Evolutionary conservation across 1,140 invertebrate genomes (phyloP).

Genomic region (Ephestia elutella): DNA sequence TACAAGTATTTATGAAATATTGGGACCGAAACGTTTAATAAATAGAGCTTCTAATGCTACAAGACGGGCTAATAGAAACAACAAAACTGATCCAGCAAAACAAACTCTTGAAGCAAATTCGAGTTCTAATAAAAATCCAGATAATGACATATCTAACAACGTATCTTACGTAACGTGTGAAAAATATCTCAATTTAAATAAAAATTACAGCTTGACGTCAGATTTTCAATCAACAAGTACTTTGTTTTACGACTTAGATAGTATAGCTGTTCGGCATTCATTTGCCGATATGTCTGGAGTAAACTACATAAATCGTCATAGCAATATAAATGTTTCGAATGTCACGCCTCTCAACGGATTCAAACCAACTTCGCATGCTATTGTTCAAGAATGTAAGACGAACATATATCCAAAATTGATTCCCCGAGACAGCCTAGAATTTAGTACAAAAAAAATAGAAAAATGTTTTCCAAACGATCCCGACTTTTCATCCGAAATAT

Average conservation of each 20-base stretch:
- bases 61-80: constrained; percentile 12
- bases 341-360: constrained; percentile 25
- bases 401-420: constrained; percentile 36
- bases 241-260: constrained; percentile 57
- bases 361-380: constrained; percentile 30
- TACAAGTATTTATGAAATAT: constrained; percentile 38
- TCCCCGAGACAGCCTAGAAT: constrained; percentile 26
- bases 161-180: constrained; percentile 47
- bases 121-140: background rate
- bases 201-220: constrained; percentile 30
- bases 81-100: constrained; percentile 8
- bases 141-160: constrained; percentile 19
- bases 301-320: constrained; percentile 24
- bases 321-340: constrained; percentile 22
- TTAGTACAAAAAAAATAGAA: constrained; percentile 31
- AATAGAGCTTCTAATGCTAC: constrained; percentile 14
- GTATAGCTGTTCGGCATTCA: constrained; percentile 51
- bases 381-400: constrained; percentile 49
- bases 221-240: constrained; percentile 48
- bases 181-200: constrained; percentile 40
- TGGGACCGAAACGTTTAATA: constrained; percentile 19
- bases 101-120: background rate
- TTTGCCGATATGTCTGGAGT: constrained; percentile 41
- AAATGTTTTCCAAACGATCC: constrained; percentile 22
- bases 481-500: constrained; percentile 45